These are phyloP conservation scores for Liasis olivaceus DNA, from an alignment of 2,797 vertebrate genomes.

Conservation along the genomic window DNA sequence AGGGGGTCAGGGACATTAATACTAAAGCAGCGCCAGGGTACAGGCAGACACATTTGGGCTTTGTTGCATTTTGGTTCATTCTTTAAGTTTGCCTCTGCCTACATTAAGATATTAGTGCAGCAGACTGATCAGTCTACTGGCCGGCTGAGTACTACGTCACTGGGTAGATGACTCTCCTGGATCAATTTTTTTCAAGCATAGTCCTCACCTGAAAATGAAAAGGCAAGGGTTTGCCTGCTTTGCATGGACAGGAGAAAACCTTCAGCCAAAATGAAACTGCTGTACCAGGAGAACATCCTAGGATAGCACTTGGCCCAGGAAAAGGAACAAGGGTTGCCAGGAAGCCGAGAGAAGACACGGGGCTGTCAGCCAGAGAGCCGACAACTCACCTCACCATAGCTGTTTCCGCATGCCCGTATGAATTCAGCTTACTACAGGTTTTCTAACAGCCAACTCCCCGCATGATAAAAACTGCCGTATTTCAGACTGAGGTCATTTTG, in stretches of 20 bases:
- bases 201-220: not conserved
- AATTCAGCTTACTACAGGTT: not conserved
- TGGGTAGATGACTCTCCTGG: not conserved
- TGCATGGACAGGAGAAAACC: not conserved
- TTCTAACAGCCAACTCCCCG: not conserved
- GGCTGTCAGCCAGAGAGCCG: not conserved
- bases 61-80: not conserved
- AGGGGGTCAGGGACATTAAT: not conserved
- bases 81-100: not conserved
- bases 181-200: not conserved
- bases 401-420: not conserved
- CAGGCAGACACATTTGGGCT: not conserved
- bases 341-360: not conserved
- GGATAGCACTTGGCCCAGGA: not conserved
- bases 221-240: not conserved
- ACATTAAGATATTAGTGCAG: not conserved
- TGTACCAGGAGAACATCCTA: not conserved
- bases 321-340: not conserved
- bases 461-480: not conserved
- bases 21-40: not conserved
- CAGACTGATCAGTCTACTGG: not conserved
- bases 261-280: not conserved
- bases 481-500: slow-evolving; percentile 26
- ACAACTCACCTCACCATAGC: not conserved
- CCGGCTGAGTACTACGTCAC: not conserved